Conservation (phyloP, 30 jellyfish, hydroid and myxozoan species). For the Clytia hemisphaerica region DNA sequence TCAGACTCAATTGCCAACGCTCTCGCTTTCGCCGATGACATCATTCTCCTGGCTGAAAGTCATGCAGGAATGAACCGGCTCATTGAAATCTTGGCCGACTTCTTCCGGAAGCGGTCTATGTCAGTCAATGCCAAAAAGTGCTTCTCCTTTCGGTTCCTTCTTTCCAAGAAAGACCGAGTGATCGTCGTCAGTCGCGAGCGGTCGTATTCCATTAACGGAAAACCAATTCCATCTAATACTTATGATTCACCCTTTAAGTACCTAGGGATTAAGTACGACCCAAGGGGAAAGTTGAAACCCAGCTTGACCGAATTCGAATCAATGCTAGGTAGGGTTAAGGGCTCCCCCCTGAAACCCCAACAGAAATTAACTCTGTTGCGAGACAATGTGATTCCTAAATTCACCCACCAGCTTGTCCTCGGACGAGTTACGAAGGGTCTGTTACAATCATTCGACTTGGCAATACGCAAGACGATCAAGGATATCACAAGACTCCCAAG, state of each 20-base stretch:
- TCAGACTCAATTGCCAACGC: not conserved
- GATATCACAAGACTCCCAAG: not conserved
- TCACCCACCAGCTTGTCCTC: not conserved
- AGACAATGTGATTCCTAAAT: no score
- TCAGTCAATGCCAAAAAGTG: not conserved
- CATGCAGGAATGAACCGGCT: not conserved
- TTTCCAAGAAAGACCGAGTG: not conserved
- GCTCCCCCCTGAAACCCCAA: not conserved
- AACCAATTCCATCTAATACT: not conserved
- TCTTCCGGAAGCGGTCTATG: not conserved
- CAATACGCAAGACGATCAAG: no score
- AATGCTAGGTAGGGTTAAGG: not conserved
- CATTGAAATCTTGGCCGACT: not conserved
- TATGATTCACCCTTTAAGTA: not conserved
- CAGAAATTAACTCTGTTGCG: no score
- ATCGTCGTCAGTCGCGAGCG: not conserved
- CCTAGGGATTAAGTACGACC: not conserved
- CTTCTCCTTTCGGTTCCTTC: not conserved
- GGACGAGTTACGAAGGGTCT: not conserved
- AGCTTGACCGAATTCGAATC: not conserved
- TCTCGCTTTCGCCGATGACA: not conserved
- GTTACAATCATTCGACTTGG: not conserved
- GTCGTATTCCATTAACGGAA: not conserved
- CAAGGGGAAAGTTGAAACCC: not conserved
- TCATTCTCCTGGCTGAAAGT: not conserved